These are phyloP conservation scores for Lasioglossum zephyrum DNA, from an alignment of 2,888 invertebrate genomes.

Conservation along the genomic window DNA sequence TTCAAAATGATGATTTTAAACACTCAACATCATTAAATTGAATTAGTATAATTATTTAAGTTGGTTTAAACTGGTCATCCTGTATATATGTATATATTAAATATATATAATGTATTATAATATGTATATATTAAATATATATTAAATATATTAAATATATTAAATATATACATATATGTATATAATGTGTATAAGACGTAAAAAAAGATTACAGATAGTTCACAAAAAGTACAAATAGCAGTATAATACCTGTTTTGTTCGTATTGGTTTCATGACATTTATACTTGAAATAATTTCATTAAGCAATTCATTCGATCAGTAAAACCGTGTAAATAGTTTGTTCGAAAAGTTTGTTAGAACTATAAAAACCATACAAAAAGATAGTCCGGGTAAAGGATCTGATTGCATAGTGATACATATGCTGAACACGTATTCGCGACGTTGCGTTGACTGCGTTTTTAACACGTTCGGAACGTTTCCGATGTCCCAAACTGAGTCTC, in stretches of 20 bases:
- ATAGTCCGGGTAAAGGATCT: not conserved
- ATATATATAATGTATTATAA: not conserved
- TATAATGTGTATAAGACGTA: constrained; percentile 1
- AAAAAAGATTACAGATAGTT: constrained; percentile 25
- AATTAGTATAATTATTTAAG: not conserved
- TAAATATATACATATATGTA: not conserved
- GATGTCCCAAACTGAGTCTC: not conserved
- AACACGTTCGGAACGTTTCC: not conserved
- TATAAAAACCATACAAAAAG: not conserved
- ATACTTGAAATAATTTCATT: too few relatives aligned
- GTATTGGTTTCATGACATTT: too few relatives aligned
- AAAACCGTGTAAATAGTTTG: not conserved
- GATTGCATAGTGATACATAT: not conserved
- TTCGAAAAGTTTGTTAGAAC: not conserved
- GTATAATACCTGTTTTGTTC: too few relatives aligned
- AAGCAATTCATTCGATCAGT: not conserved
- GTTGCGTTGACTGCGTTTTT: too few relatives aligned
- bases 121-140: not conserved
- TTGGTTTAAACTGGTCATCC: not conserved
- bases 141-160: too few relatives aligned
- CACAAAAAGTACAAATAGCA: not conserved
- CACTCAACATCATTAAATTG: not conserved
- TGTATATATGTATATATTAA: not conserved
- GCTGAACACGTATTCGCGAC: not conserved
- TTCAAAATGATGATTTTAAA: not conserved